phyloP scores from a whole-genome alignment of 1,140 invertebrate species.

The Bemisia tabaci region DNA sequence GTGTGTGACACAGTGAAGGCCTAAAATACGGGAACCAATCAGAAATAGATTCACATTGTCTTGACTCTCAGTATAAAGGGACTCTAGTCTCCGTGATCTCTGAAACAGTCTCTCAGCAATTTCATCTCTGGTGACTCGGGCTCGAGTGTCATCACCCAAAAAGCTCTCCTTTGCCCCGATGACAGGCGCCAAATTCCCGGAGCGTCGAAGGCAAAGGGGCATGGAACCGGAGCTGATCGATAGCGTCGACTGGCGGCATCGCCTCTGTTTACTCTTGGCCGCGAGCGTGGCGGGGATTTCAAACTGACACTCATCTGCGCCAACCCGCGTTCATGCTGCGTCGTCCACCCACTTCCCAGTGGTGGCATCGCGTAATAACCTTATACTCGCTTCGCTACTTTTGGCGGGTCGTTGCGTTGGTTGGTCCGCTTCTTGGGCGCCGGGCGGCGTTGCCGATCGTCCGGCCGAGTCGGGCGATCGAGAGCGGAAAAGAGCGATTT shows the following conservation, averaged over 20 bases:
- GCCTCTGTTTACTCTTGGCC: not conserved
- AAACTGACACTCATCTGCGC: not conserved
- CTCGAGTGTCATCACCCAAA: not conserved
- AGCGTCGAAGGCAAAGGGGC: no score
- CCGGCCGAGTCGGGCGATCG: no score
- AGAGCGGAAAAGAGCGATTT: no score
- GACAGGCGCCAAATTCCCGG: no score
- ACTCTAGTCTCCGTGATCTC: not conserved
- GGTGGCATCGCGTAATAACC: not conserved
- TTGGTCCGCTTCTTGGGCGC: no score
- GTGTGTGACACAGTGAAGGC: no score
- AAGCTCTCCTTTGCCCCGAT: no score
- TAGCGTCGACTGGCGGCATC: not conserved
- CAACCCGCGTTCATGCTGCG: no score
- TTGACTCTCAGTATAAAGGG: no score
- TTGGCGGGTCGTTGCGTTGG: not conserved
- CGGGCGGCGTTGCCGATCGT: no score
- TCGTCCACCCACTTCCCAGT: not conserved
- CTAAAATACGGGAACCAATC: no score
- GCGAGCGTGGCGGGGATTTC: not conserved
- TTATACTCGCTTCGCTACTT: not conserved
- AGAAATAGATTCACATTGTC: no score
- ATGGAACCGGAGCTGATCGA: not conserved
- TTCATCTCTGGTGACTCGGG: not conserved
- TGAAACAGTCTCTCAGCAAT: not conserved